Evolutionary conservation across 2,888 invertebrate genomes (phyloP).

Genomic region (Salpingus planirostris): DNA sequence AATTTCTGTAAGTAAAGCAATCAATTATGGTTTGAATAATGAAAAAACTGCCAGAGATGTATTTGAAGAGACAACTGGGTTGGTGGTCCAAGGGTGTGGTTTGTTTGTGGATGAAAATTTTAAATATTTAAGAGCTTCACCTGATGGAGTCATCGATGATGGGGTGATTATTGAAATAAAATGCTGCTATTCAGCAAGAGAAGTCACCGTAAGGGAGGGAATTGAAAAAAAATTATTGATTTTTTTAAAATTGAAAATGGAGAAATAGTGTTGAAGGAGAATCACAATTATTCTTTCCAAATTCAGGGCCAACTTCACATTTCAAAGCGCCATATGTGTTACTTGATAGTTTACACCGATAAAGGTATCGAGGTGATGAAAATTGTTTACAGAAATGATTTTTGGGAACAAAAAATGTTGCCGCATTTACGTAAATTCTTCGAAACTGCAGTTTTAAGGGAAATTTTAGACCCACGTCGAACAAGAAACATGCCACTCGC

Average conservation of each 20-base stretch:
- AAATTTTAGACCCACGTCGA: background rate
- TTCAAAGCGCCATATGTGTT: conserved; percentile 1
- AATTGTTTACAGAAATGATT: background rate
- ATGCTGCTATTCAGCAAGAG: conserved; percentile 14
- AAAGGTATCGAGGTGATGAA: background rate
- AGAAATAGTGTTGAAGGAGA: conserved; percentile 1
- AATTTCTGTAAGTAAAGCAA: background rate
- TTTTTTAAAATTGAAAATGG: background rate
- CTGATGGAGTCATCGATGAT: conserved; percentile 19
- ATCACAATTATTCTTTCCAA: conserved; percentile 2
- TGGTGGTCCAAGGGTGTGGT: conserved; percentile 17
- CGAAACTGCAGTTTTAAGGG: background rate
- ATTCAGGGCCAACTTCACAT: conserved; percentile 3
- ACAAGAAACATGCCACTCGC: background rate
- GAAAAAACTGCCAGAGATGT: conserved; percentile 9
- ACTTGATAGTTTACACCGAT: conserved; percentile 1
- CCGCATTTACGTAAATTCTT: background rate
- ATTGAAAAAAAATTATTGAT: background rate
- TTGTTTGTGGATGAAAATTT: conserved; percentile 20
- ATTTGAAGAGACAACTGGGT: conserved; percentile 7
- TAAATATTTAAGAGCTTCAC: conserved; percentile 18
- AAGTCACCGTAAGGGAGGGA: conserved; percentile 6
- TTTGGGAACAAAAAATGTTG: background rate
- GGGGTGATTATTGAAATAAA: conserved; percentile 20
- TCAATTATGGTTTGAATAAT: conserved; percentile 8